phyloP scores from a whole-genome alignment of 2,888 invertebrate genomes.

The Busseola fusca region DNA sequence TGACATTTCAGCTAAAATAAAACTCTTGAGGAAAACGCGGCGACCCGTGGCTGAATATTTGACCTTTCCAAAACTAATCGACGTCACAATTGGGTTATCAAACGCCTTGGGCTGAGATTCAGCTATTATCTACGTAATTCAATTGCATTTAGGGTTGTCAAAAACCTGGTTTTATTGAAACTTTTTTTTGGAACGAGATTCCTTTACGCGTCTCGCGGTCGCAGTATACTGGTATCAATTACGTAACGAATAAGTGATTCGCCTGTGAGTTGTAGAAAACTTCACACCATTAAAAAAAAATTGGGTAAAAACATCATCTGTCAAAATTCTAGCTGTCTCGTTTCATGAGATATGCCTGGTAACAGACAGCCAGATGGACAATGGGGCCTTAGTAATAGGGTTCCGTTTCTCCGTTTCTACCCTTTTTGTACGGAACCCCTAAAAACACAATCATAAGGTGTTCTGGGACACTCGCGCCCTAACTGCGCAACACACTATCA shows the following conservation, averaged over 20 bases:
- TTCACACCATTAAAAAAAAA: too few species aligned
- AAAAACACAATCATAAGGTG: too few species aligned
- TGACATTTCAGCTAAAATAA: conserved; percentile 6
- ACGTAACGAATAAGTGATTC: neutral
- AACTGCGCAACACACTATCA: too few species aligned
- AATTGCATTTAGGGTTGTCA: conserved; percentile 38
- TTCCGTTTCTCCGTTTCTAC: too few species aligned
- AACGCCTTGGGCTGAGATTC: conserved; percentile 35
- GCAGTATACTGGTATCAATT: neutral
- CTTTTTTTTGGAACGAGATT: neutral
- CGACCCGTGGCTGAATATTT: conserved; percentile 1
- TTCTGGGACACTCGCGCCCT: too few species aligned
- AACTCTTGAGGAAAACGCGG: neutral
- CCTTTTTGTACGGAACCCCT: too few species aligned
- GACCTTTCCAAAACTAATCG: conserved; percentile 41
- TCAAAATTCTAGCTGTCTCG: too few species aligned
- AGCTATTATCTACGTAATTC: conserved; percentile 45
- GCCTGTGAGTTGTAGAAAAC: too few species aligned
- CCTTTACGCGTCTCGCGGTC: neutral
- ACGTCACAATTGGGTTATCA: conserved; percentile 44
- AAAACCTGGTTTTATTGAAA: neutral
- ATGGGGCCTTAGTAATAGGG: too few species aligned
- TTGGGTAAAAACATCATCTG: too few species aligned
- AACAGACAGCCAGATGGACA: too few species aligned
- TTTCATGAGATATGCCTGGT: too few species aligned